These are phyloP conservation scores for Torymus aiolomorphi DNA, from an alignment of 2,888 invertebrate genomes.

Conservation along the genomic window DNA sequence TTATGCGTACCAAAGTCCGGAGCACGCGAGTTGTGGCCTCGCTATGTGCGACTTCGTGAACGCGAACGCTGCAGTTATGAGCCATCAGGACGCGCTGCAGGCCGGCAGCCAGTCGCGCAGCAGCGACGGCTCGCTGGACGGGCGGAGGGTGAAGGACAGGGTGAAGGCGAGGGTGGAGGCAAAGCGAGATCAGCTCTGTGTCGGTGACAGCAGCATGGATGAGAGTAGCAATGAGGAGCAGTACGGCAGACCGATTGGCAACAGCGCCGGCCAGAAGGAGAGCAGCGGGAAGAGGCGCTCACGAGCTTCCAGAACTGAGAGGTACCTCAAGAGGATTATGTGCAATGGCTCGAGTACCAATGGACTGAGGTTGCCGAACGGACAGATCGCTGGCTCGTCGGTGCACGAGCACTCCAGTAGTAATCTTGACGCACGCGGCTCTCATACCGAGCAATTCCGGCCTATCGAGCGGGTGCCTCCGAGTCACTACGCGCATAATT, in stretches of 20 bases:
- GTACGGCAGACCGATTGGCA: neutral
- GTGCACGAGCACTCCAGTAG: neutral
- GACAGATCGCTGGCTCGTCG: too few relatives aligned
- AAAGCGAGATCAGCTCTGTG: constrained; percentile 79
- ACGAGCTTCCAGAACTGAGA: constrained; percentile 86
- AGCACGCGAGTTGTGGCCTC: neutral
- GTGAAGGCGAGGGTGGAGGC: constrained; percentile 84
- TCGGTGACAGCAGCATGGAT: constrained; percentile 82
- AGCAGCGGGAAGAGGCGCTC: constrained; percentile 77
- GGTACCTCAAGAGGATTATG: constrained; percentile 80
- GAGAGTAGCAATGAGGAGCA: constrained; percentile 72
- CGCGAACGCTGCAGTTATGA: neutral
- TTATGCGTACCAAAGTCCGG: neutral
- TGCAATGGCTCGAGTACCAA: constrained; percentile 12
- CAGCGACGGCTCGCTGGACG: constrained; percentile 46
- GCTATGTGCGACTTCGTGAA: neutral
- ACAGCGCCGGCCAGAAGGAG: neutral
- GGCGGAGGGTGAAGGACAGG: constrained; percentile 77
- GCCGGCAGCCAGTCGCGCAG: constrained; percentile 10
- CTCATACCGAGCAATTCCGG: neutral
- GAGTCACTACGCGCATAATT: neutral
- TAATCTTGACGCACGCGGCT: neutral
- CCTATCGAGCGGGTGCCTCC: constrained; percentile 25
- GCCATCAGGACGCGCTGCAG: neutral
- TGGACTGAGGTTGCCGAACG: too few relatives aligned